A percentile compares a stretch with the other conserved stretches of the same genome.
phyloP scores from a whole-genome alignment of 2,113 vertebrate species.

The Myiozetetes cayanensis region DNA sequence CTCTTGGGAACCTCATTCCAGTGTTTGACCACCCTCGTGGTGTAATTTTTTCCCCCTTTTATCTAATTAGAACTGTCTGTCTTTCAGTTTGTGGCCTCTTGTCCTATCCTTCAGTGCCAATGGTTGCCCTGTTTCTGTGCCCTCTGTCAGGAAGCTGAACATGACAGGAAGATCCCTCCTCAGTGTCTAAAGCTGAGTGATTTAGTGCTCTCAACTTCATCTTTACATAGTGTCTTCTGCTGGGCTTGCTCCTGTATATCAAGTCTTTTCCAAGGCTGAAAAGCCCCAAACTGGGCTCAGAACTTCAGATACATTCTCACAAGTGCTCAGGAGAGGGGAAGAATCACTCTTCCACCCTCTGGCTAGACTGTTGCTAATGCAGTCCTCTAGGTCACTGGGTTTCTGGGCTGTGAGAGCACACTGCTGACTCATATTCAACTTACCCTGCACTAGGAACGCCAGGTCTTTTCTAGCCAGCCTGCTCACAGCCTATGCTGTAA shows the following conservation, averaged over 20 bases:
- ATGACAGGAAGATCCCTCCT: neutral
- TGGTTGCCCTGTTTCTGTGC: neutral
- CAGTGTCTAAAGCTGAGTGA: neutral
- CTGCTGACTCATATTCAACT: neutral
- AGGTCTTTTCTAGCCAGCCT: neutral
- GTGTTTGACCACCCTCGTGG: neutral
- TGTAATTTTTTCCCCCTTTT: neutral
- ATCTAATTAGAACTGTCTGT: neutral
- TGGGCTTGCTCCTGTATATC: neutral
- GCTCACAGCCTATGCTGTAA: neutral
- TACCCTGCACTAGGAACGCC: neutral
- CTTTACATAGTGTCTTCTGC: neutral
- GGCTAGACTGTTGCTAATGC: neutral
- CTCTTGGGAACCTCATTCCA: neutral
- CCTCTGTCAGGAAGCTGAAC: neutral
- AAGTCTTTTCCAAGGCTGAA: neutral
- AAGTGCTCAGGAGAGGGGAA: neutral
- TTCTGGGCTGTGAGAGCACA: neutral
- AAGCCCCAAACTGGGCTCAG: accelerated
- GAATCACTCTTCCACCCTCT: neutral
- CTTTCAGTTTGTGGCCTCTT: neutral
- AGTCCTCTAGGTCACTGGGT: neutral
- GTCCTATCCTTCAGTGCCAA: accelerated
- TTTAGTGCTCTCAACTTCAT: neutral
- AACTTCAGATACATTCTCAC: neutral